Percentiles rank a stretch among this genome's conserved stretches.
These are phyloP conservation scores for Trichonephila clavata DNA, from an alignment of 1,140 invertebrate species.

Conservation along the genomic window DNA sequence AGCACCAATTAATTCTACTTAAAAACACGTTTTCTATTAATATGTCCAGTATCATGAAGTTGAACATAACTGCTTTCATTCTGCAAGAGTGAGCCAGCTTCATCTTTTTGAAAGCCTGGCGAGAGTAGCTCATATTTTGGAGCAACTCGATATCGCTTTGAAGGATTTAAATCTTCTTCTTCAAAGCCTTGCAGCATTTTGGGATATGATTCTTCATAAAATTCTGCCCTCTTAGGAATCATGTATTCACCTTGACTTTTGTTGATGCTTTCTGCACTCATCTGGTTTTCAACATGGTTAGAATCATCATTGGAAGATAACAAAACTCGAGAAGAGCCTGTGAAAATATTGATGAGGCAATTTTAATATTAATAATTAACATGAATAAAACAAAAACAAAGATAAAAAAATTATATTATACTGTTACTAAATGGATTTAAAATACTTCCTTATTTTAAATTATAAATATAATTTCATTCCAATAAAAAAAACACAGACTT, in stretches of 20 bases:
- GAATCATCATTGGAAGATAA: conserved; percentile 47
- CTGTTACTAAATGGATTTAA: no score
- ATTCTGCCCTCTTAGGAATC: background rate
- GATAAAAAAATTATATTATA: no score
- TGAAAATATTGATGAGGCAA: background rate
- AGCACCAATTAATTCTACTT: background rate
- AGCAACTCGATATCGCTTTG: background rate
- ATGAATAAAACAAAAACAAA: no score
- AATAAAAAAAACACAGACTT: no score
- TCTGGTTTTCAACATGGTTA: background rate
- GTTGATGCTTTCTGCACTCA: conserved; percentile 31
- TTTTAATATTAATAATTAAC: background rate
- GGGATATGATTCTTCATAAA: background rate
- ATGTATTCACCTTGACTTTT: conserved; percentile 32
- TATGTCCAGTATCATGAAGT: conserved; percentile 15
- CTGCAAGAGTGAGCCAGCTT: conserved; percentile 1
- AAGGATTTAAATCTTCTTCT: background rate
- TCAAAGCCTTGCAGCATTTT: conserved; percentile 30
- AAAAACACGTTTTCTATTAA: background rate
- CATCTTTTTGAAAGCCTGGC: conserved; percentile 32
- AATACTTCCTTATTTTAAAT: no score
- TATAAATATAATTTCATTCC: no score
- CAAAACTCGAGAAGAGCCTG: conserved; percentile 37
- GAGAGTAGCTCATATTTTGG: background rate
- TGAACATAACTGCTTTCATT: conserved; percentile 46